Percentiles rank a stretch among this genome's conserved stretches.
phyloP scores from a whole-genome alignment of 2,797 vertebrate species.

The Xenentodon cancila region DNA sequence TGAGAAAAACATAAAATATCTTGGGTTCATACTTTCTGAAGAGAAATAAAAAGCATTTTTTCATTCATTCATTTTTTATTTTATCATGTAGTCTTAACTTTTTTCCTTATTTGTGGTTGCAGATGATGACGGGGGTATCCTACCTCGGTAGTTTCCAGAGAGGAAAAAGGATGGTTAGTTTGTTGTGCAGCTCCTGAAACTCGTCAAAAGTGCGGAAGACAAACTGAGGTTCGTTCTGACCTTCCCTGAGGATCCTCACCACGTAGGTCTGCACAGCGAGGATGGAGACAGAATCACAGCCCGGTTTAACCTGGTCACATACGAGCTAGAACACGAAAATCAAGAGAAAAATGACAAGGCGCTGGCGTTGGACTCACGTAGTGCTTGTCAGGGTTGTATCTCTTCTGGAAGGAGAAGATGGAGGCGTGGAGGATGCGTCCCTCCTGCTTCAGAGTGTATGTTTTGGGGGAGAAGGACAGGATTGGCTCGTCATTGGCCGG shows the following conservation, averaged over 20 bases:
- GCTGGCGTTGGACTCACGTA: constrained; percentile 83
- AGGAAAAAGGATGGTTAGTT: neutral
- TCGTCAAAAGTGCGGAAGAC: constrained; percentile 1
- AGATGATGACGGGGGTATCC: neutral
- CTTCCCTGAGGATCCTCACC: constrained; percentile 92
- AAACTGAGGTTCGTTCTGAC: constrained; percentile 85
- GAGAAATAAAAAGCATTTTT: no score
- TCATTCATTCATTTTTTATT: no score
- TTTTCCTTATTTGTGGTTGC: no score
- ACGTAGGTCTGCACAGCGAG: constrained; percentile 90
- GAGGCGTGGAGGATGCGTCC: constrained; percentile 88
- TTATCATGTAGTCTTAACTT: no score
- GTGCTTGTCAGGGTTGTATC: constrained; percentile 98
- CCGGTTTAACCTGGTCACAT: neutral
- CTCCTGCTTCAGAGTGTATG: constrained; percentile 86
- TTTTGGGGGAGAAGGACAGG: constrained; percentile 94
- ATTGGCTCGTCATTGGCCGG: constrained; percentile 96
- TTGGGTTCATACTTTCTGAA: no score
- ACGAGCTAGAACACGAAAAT: no score
- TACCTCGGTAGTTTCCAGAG: constrained; percentile 1
- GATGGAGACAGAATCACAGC: neutral
- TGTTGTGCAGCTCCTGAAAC: constrained; percentile 3
- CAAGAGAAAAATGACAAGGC: no score
- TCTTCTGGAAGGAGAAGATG: constrained; percentile 97
- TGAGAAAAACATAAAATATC: no score